Base-by-base conservation (phyloP, 2,888 invertebrate species). In the Mesodorylaimus sp. region DNA sequence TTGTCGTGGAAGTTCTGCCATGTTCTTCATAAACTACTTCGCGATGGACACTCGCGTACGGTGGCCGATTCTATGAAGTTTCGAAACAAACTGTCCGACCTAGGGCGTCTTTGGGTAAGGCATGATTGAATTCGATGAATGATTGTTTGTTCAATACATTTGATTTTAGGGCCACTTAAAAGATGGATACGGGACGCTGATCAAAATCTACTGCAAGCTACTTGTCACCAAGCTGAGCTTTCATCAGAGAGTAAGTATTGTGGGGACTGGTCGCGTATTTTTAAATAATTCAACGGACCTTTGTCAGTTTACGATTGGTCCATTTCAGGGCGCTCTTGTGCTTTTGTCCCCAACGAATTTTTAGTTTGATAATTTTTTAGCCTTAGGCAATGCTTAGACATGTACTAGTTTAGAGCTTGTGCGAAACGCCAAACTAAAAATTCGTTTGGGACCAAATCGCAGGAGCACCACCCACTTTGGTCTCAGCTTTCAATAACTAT, bases 1-100 rank as follows among this genome's bases (percentile, higher is more conserved):
- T 81, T 89, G 45, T 87, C 91, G 27, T 97, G 97, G 97, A 99
- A 97, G 73, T 89, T 95, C 71, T 93, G 91, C 65, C 88, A 97
- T 73, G 83, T 95, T 56, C 75, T 95, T 24, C 97, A 97, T 71
- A 95, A 95, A 60, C 74, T 97, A 48, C 73, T 95, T 53, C 76
- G 93, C 19, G 95, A 97, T 72, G 95, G 93, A 0, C 91, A 95
- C 69, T 79, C 79, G 19, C 77, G 83, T 61, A 83, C 60, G 53
- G 76, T 89, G 42, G 77, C 79, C 45, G 84, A 89, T 66, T 87
- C 88, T 26, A 80, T 81, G 66, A 76, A 80, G 36, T 83, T 86
- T 65, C 76, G 77, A 54, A 75, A 75, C 56, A 80, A 81, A 73
- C 75, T 93, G 44, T 77, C 79, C 57, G 85, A 89, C 67, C 75